These are phyloP conservation scores for Eupithecia centaureata DNA, from an alignment of 2,888 invertebrate genomes.

Conservation along the genomic window DNA sequence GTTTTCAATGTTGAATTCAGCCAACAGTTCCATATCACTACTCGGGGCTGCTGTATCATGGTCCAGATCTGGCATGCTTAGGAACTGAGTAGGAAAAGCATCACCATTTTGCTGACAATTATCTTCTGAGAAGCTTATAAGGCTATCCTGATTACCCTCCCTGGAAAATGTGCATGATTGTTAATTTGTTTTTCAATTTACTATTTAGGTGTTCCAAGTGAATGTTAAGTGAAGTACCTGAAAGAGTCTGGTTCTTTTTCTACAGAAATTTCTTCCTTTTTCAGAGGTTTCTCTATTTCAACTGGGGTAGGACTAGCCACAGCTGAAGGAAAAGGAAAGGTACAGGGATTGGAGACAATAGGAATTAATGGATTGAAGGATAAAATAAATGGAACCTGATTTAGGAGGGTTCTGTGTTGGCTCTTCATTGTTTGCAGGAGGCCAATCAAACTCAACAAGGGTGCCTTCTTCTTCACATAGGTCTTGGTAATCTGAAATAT, in stretches of 20 bases:
- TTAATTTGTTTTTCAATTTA: background rate
- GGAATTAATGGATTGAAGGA: conserved; percentile 19
- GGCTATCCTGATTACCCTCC: conserved; percentile 55
- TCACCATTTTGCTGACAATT: conserved; percentile 62
- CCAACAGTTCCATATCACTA: conserved; percentile 65
- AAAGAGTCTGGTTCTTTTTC: conserved; percentile 24
- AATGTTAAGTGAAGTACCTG: conserved; percentile 26
- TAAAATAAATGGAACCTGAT: conserved; percentile 57
- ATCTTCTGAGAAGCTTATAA: conserved; percentile 65
- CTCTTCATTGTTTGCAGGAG: conserved; percentile 52
- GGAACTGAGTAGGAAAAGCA: conserved; percentile 63
- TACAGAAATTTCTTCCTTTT: conserved; percentile 14
- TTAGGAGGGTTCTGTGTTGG: conserved; percentile 46
- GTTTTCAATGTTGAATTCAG: conserved; percentile 72
- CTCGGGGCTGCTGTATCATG: conserved; percentile 56
- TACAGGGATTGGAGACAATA: conserved; percentile 35
- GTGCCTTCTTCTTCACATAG: conserved; percentile 70
- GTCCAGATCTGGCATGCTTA: conserved; percentile 75
- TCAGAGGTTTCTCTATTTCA: conserved; percentile 12
- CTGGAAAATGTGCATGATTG: conserved; percentile 50
- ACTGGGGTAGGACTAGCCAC: conserved; percentile 8
- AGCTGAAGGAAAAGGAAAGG: conserved; percentile 43
- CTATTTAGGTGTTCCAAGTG: background rate
- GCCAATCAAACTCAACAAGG: conserved; percentile 69
- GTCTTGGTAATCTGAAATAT: conserved; percentile 63